Base-by-base conservation (phyloP, 2,888 invertebrate genomes). In the Papilio protenor region DNA sequence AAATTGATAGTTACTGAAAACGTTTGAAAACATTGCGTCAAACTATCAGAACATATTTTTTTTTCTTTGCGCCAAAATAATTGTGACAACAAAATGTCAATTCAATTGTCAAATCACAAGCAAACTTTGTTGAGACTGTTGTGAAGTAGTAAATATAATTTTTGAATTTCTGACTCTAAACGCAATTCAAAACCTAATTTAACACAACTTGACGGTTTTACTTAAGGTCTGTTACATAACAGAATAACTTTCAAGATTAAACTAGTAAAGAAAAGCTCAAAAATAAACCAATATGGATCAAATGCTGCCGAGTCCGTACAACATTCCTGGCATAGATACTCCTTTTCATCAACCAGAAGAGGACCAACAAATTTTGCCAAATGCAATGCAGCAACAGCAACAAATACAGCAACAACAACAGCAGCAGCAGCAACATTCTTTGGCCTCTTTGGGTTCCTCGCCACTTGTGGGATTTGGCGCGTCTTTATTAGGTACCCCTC, bases 261-360 rank as follows among this genome's bases (percentile, higher is more conserved):
- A 72, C 18, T 72, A 33, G 18, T 55, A 27, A 33, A 21, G 49
- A 49, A 27, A 55, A 18, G 1, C n/a, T 2, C 1, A 27, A 55
- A 49, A 55, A 52, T 49, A 71, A 52, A 27, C 18, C 40, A 78
- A 78, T 83, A 98, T 98, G 98, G 98, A 98, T 96, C 97, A 98
- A 92, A 98, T 98, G 98, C 94, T 98, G 80, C 97, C 97, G 47
- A 98, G 98, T 93, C 98, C 98, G 27, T 98, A 97, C 81, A 97
- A 97, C 84, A 98, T 98, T 90, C 98, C 98, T 81, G 98, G 98
- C 86, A 98, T 98, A 89, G 98, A 97, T 77, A 98, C 98, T 10
- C 98, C 98, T 2, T 90, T 98, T 21, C 98, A 98, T 94, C 98
- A 98, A 86, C 97, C 98, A 27, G 98, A 98, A 88, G 98, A 98